phyloP scores from a whole-genome alignment of 2,888 invertebrate species.

The Eupithecia exiguata region DNA sequence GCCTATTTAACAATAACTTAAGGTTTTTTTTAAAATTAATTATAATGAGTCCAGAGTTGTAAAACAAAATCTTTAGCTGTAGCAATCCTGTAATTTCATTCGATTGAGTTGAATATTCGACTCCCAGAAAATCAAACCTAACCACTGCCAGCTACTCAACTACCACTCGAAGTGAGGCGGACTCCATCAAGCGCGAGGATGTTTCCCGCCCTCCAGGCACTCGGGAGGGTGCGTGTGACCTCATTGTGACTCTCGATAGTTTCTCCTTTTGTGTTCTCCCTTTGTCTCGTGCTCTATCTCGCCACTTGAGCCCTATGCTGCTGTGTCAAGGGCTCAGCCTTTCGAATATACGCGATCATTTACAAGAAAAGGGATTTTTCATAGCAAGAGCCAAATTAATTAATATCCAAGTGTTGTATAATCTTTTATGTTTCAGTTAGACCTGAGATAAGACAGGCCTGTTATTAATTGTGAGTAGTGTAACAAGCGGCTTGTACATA shows the following conservation, averaged over 20 bases:
- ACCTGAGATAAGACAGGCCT: not conserved
- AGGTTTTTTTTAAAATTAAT: not conserved
- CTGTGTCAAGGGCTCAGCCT: constrained; percentile 24
- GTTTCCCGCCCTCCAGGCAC: constrained; percentile 19
- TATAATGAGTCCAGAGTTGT: not conserved
- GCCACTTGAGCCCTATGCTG: constrained; percentile 20
- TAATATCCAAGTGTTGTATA: not conserved
- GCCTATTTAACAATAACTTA: constrained; percentile 13
- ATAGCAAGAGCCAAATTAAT: not conserved
- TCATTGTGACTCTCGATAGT: constrained; percentile 40
- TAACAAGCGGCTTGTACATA: not conserved
- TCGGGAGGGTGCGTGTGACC: constrained; percentile 40
- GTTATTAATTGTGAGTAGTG: not conserved
- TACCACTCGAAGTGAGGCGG: not conserved
- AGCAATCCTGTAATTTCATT: not conserved
- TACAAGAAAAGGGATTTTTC: not conserved
- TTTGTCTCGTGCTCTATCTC: constrained; percentile 40
- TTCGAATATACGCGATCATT: constrained; percentile 13
- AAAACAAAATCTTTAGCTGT: not conserved
- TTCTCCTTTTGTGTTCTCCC: constrained; percentile 35
- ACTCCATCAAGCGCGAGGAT: constrained; percentile 5
- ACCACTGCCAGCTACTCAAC: not conserved
- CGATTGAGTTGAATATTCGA: not conserved
- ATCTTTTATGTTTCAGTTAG: not conserved
- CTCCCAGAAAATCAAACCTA: not conserved